These are phyloP conservation scores for Neodiprion lecontei DNA, from an alignment of 1,140 invertebrate genomes.

Conservation along the genomic window DNA sequence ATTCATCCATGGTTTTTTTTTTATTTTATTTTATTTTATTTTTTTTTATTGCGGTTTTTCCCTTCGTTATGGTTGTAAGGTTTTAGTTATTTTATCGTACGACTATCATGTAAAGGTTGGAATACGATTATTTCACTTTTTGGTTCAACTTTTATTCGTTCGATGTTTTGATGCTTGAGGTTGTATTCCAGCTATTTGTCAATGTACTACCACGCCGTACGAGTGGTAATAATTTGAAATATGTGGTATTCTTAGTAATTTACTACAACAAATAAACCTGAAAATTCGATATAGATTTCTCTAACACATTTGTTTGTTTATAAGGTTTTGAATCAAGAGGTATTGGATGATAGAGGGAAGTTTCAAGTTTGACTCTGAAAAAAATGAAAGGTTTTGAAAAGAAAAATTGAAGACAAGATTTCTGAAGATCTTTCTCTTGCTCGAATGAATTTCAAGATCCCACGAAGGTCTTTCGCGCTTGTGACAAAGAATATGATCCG, in stretches of 20 bases:
- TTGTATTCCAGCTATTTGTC: conserved; percentile 44
- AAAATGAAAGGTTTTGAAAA: conserved; percentile 59
- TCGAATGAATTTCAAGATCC: conserved; percentile 52
- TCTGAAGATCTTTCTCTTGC: conserved; percentile 55
- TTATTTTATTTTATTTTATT: background rate
- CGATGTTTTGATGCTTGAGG: conserved; percentile 26
- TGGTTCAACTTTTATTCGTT: conserved; percentile 9
- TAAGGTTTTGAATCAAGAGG: conserved; percentile 66
- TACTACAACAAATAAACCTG: conserved; percentile 12
- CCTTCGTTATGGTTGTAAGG: conserved; percentile 44
- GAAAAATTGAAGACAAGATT: conserved; percentile 56
- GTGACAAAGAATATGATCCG: conserved; percentile 64
- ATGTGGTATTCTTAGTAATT: conserved; percentile 36
- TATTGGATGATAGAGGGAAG: conserved; percentile 65
- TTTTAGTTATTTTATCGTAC: conserved; percentile 40
- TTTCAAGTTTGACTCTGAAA: conserved; percentile 62
- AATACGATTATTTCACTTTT: conserved; percentile 41
- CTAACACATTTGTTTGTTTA: conserved; percentile 64
- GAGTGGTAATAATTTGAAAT: conserved; percentile 29
- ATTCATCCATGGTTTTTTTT: conserved; percentile 2
- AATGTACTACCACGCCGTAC: conserved; percentile 23
- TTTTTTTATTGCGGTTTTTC: conserved; percentile 10
- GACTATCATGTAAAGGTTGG: conserved; percentile 55
- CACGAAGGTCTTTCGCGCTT: conserved; percentile 56
- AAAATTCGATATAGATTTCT: conserved; percentile 42